Percentiles rank a stretch among this genome's conserved stretches.
phyloP scores from a whole-genome alignment of 2,888 invertebrate species.

The Deilephila elpenor region DNA sequence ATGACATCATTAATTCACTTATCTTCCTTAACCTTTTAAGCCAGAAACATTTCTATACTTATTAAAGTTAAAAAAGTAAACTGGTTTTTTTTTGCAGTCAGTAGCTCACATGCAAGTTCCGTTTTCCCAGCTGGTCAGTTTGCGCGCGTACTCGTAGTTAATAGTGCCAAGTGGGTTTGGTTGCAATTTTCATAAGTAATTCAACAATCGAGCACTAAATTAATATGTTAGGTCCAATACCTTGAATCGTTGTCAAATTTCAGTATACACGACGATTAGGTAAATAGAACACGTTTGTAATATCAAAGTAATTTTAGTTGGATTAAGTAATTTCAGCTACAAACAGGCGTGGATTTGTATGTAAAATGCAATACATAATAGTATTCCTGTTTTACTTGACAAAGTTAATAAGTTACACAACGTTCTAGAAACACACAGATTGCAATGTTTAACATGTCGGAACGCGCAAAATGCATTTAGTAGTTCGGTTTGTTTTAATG shows the following conservation, averaged over 20 bases:
- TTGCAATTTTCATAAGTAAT: slow-evolving; percentile 61
- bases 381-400: slow-evolving; percentile 11
- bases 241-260: slow-evolving; percentile 35
- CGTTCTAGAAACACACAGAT: slow-evolving; percentile 10
- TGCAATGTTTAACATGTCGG: neutral
- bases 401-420: slow-evolving; percentile 7
- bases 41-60: no score
- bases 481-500: neutral
- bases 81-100: slow-evolving; percentile 39
- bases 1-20: no score
- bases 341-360: neutral
- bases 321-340: slow-evolving; percentile 1
- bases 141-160: slow-evolving; percentile 53
- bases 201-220: slow-evolving; percentile 48
- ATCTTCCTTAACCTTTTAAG: no score
- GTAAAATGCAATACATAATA: neutral
- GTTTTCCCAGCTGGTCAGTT: slow-evolving; percentile 61
- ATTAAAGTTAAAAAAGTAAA: no score
- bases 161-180: slow-evolving; percentile 53
- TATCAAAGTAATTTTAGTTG: neutral
- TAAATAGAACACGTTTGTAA: slow-evolving; percentile 6
- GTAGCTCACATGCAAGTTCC: slow-evolving; percentile 55
- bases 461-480: slow-evolving; percentile 6
- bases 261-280: slow-evolving; percentile 11
- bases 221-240: slow-evolving; percentile 42